Conservation (phyloP, 2,888 invertebrate genomes). For the Spisula solida region DNA sequence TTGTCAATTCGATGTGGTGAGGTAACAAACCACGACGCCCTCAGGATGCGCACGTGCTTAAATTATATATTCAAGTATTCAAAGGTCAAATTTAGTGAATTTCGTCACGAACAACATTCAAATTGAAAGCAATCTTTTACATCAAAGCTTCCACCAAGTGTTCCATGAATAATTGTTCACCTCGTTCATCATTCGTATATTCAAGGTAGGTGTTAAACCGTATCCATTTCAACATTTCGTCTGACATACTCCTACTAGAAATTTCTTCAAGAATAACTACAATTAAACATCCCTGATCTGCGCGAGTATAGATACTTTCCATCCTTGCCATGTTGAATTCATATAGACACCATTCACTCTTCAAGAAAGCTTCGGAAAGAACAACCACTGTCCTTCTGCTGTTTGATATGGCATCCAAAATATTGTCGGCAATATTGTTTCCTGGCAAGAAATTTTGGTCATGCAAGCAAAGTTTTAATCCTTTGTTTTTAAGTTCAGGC, state of each 20-base stretch:
- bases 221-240: constrained; percentile 53
- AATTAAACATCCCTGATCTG: constrained; percentile 66
- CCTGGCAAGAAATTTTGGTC: constrained; percentile 75
- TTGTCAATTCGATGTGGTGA: no score
- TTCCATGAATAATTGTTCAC: constrained; percentile 41
- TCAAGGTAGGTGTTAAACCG: constrained; percentile 44
- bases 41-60: no score
- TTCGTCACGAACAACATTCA: no score
- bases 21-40: no score
- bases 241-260: constrained; percentile 32
- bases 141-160: constrained; percentile 27
- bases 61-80: no score
- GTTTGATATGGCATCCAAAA: constrained; percentile 69
- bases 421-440: constrained; percentile 71
- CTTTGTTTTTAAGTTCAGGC: constrained; percentile 47
- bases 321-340: constrained; percentile 76
- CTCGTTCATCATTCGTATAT: constrained; percentile 35
- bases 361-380: constrained; percentile 67
- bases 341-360: constrained; percentile 74
- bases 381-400: constrained; percentile 75
- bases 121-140: no score
- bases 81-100: no score
- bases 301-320: constrained; percentile 72
- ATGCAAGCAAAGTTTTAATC: constrained; percentile 70
- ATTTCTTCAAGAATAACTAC: constrained; percentile 66